Percentiles rank a stretch among this genome's conserved stretches.
phyloP scores from a whole-genome alignment of 2,888 invertebrate genomes.

The Xestia xanthographa region DNA sequence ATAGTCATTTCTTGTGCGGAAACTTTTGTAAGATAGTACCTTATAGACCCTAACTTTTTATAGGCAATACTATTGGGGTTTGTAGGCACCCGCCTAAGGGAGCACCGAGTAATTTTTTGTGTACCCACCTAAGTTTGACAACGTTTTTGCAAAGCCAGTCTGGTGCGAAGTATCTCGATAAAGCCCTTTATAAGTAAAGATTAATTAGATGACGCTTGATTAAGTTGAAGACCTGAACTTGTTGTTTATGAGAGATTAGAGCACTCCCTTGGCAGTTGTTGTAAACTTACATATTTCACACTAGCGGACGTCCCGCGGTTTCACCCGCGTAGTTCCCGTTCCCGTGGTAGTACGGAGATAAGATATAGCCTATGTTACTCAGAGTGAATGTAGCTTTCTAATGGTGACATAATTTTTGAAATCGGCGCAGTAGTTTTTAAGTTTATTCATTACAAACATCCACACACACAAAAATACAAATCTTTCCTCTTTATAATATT shows the following conservation, averaged over 20 bases:
- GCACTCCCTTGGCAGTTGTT: not conserved
- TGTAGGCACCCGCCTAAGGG: slow-evolving; percentile 26
- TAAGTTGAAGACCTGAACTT: not conserved
- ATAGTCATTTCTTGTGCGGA: slow-evolving; percentile 29
- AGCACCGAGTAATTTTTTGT: slow-evolving; percentile 24
- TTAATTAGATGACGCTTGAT: slow-evolving; percentile 29
- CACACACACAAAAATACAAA: too few species aligned
- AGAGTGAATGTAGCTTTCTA: too few species aligned
- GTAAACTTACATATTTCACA: not conserved
- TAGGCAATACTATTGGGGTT: slow-evolving; percentile 26
- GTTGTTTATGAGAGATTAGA: not conserved
- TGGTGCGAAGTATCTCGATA: slow-evolving; percentile 18
- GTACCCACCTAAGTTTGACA: slow-evolving; percentile 9
- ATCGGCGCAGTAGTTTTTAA: too few species aligned
- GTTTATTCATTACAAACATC: too few species aligned
- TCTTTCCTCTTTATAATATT: too few species aligned
- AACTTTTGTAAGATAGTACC: slow-evolving; percentile 35
- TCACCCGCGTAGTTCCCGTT: too few species aligned
- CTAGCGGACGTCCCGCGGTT: too few species aligned
- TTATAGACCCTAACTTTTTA: slow-evolving; percentile 47
- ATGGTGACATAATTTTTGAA: too few species aligned
- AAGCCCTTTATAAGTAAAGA: slow-evolving; percentile 18
- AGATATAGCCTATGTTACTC: too few species aligned
- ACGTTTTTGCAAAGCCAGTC: slow-evolving; percentile 29
- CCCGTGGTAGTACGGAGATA: too few species aligned